Evolutionary conservation across 2,888 invertebrate species (phyloP), one percentile per base, ranked within the genome.

Genomic region (Acrocyrtus sp.): DNA sequence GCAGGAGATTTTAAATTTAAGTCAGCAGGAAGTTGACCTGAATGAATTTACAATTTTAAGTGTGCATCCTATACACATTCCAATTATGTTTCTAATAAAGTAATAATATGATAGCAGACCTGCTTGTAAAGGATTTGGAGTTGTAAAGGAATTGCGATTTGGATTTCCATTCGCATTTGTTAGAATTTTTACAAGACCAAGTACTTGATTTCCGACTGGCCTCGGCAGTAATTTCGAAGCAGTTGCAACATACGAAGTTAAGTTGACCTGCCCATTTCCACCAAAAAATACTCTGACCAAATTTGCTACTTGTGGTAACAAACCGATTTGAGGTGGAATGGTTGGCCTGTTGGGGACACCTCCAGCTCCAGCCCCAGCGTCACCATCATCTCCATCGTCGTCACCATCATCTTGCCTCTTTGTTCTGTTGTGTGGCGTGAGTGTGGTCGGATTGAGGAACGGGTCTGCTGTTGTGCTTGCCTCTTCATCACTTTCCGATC

Each of bases 231-330:
- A 62, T 27, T 70, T 77, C 1, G 78, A 69, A 1, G 80, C 81
- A 6, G 74, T 62, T 45, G 66, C 68, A 0, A 79, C 80, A 57
- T 81, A 81, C 3, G 78, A 76, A 0, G 81, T 81, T 24, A 81
- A 56, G 45, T 81, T 81, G 17, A 79, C 76, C 29, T 45, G 34
- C n/a, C 73, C 76, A 41, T 73, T 78, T 5, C 79, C 79, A 12
- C 80, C 80, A 61, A 81, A 81, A 2, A 81, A 75, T 6, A 78
- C 78, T 65, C 80, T 76, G 24, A 81, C 74, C 1, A 81, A 60
- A 58, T 74, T 79, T 2, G 80, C 80, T 22, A 74, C 78, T 57
- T 78, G 78, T 12, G 78, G 78, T 50, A 77, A 58, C 6, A 77
- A 56, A 39, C 75, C 75, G 22, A 72, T 70, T 62, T 75, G 75